Conservation (phyloP, 1,140 invertebrate species). For the Calosoma granatense region DNA sequence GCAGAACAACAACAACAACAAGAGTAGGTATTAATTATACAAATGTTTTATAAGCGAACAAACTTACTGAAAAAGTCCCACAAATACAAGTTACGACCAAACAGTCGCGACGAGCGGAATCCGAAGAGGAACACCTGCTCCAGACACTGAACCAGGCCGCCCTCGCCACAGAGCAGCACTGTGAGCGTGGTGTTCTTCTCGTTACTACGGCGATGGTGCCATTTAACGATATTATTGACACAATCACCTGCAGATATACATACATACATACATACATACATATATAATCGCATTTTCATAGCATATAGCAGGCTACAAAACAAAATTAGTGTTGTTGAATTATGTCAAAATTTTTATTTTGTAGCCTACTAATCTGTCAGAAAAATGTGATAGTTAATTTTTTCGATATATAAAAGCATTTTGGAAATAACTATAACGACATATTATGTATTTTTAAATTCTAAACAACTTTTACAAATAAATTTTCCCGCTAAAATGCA, state of each 20-base stretch:
- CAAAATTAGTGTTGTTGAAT: slow-evolving; percentile 5
- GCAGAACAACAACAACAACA: slow-evolving; percentile 35
- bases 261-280: slow-evolving; percentile 18
- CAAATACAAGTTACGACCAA: slow-evolving; percentile 88
- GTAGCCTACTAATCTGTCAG: no score
- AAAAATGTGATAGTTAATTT: no score
- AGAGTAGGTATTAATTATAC: slow-evolving; percentile 16
- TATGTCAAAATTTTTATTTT: no score
- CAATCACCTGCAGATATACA: slow-evolving; percentile 60
- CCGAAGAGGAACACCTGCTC: slow-evolving; percentile 92
- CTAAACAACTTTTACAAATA: no score
- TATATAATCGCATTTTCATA: no score
- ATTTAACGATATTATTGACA: slow-evolving; percentile 95
- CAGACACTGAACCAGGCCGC: slow-evolving; percentile 83
- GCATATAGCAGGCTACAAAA: slow-evolving; percentile 6
- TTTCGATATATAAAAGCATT: no score
- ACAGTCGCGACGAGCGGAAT: slow-evolving; percentile 83
- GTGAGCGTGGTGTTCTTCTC: slow-evolving; percentile 83
- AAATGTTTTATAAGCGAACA: slow-evolving; percentile 9
- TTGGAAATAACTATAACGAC: no score
- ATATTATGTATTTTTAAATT: no score
- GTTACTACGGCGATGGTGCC: slow-evolving; percentile 72
- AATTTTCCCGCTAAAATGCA: no score
- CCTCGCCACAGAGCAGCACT: slow-evolving; percentile 86
- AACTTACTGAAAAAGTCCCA: slow-evolving; percentile 94